These are phyloP conservation scores for Leucania comma DNA, from an alignment of 2,888 invertebrate species.

Conservation along the genomic window DNA sequence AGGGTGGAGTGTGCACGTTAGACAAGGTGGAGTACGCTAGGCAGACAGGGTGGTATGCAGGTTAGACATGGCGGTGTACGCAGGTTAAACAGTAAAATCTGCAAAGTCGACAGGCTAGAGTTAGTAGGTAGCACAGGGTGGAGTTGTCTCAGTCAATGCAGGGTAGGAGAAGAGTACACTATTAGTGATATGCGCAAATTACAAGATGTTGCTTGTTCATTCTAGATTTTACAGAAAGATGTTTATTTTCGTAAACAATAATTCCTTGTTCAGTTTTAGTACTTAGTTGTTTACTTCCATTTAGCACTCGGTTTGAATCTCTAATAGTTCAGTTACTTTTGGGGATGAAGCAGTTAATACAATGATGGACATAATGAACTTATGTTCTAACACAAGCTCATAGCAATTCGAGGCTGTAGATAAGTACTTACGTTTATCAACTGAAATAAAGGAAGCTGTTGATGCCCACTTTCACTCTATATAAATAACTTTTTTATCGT, in stretches of 20 bases:
- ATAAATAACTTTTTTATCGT: slow-evolving; percentile 1
- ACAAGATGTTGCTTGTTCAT: not conserved
- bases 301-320: not conserved
- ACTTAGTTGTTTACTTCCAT: not conserved
- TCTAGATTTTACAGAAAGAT: not conserved
- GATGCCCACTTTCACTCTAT: not conserved
- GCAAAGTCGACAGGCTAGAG: too few species aligned
- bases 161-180: too few species aligned
- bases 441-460: slow-evolving; percentile 9
- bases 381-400: slow-evolving; percentile 5
- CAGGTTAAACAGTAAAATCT: too few species aligned
- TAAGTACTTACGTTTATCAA: slow-evolving; percentile 16
- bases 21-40: too few species aligned
- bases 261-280: not conserved
- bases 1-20: not conserved
- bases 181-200: not conserved
- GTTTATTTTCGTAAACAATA: not conserved
- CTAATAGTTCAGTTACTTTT: not conserved
- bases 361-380: not conserved
- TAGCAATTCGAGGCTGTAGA: not conserved
- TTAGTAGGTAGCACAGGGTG: not conserved
- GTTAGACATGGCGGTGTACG: too few species aligned
- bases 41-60: too few species aligned
- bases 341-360: not conserved
- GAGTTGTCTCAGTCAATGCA: too few species aligned